A percentile compares a stretch with the other conserved stretches of the same genome.
These are phyloP conservation scores for Leptinotarsa peninsularis DNA, from an alignment of 2,888 invertebrate species.

Conservation along the genomic window DNA sequence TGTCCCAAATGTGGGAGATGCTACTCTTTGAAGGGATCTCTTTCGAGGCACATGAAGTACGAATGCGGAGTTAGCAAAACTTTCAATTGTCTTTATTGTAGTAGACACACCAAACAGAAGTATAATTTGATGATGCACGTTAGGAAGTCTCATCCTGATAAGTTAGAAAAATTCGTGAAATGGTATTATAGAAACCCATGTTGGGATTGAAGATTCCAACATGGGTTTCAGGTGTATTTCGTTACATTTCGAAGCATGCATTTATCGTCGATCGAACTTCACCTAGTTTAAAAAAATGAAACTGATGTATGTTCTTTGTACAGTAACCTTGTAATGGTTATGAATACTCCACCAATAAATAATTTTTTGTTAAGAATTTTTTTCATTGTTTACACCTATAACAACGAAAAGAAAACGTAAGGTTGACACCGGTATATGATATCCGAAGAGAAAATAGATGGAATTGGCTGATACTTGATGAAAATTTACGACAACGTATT, in stretches of 20 bases:
- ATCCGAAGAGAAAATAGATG: too few species aligned
- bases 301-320: too few species aligned
- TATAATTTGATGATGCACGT: constrained; percentile 39
- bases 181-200: constrained; percentile 25
- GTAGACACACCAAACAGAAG: constrained; percentile 34
- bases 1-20: constrained; percentile 33
- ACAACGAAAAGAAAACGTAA: too few species aligned
- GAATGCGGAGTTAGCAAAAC: constrained; percentile 52
- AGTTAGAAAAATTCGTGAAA: constrained; percentile 25
- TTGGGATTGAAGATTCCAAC: background rate
- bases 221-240: background rate
- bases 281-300: too few species aligned
- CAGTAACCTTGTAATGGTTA: too few species aligned
- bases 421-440: too few species aligned
- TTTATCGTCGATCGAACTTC: too few species aligned
- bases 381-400: too few species aligned
- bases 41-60: constrained; percentile 52
- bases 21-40: constrained; percentile 31
- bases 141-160: constrained; percentile 28
- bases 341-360: too few species aligned
- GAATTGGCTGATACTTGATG: too few species aligned
- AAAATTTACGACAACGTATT: too few species aligned
- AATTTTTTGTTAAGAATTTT: too few species aligned
- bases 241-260: background rate
- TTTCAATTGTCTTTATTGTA: constrained; percentile 55